Base-by-base conservation (phyloP, 1,140 invertebrate species). In the Drosophila kurseongensis region DNA sequence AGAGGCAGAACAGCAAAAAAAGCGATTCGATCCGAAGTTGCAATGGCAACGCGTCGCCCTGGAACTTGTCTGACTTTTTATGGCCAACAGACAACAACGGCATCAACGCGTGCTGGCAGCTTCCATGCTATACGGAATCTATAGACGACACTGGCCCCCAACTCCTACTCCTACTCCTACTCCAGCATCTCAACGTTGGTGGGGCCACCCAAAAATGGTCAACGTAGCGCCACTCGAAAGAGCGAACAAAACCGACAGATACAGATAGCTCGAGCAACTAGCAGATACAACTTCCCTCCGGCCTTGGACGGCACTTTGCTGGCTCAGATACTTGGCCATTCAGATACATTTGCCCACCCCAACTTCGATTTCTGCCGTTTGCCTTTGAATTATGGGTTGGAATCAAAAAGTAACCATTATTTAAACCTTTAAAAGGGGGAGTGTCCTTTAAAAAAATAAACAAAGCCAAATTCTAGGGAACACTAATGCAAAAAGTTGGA, bases 351-450 rank as follows among this genome's bases (percentile, higher is more conserved):
- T 23, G 63, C 16, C 65, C 65, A 63, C 57, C 45, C 29, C 18
- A 35, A 47, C 38, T 62, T 47, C 54, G 16, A 38, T 42, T 55
- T 27, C 40, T 73, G 59, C 47, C 59, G 63, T 60, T 52, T 73
- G 74, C 77, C 77, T 79, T 69, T 86, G 82, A 86, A 82, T 88
- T 86, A 88, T 88, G 72, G 83, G 58, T 79, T 56, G 83, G 63
- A 82, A 79, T 88, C 83, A 88, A 86, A 88, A 88, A 77, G 79
- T 71, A 83, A 82, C 83, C 83, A 86, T 86, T 88, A 86, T 86
- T 86, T 82, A 78, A 67, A 23, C 47, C 59, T 16, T 32, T 29
- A 23, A 35, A 42, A 62, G 32, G 40, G 59, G 83, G 69, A 82
- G 78, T 81, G 81, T 29, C 65, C 54, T 12, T 42, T 61, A 66